Evolutionary conservation across 1,140 invertebrate genomes (phyloP), one percentile per base, ranked within the genome.

Genomic region (Heterodera schachtii): DNA sequence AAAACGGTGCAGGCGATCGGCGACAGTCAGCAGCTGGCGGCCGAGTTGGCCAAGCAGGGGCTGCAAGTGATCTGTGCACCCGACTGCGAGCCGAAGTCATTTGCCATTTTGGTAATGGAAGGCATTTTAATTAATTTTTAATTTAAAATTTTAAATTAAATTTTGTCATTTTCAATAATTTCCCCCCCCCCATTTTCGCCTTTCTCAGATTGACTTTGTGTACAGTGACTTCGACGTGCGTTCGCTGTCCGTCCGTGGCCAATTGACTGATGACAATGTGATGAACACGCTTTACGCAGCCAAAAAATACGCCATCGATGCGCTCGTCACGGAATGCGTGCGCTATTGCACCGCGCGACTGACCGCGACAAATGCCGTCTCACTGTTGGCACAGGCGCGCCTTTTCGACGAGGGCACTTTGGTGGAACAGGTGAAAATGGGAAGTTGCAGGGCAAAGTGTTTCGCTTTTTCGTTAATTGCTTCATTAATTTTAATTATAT

Each of bases 211-310:
- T 52, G 82, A 79, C 46, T 83, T 78, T 64, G 77, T 83, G 60
- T 83, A 83, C 60, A 82, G 57, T 16, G 75, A 82, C 70, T 82
- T 82, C 75, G 82, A 83, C 49, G 79, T 83, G n/a, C 73, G 70
- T 11, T 49, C 66, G 16, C 21, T 78, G 44, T 78, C 77, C 73
- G 71, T 60, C 19, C 47, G 74, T 73, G 69, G 71, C 64, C 70
- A 69, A 43, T 57, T 83, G n/a, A 83, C 75, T 43, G 82, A 83
- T 16, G 82, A 83, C 19, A 83, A 83, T 81, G 82, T 83, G 43
- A 66, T 67, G 46, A 75, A 75, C 52, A 43, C 52, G 52, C 64
- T 46, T 46, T 83, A 70, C 79, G 46, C 64, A 47, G 82, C 82
- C 41, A 83, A 83, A 73, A 83, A 83, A 66, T 83, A 83, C 60